These are phyloP conservation scores for Drosophila falleni DNA, from an alignment of 2,888 invertebrate species.

Conservation along the genomic window DNA sequence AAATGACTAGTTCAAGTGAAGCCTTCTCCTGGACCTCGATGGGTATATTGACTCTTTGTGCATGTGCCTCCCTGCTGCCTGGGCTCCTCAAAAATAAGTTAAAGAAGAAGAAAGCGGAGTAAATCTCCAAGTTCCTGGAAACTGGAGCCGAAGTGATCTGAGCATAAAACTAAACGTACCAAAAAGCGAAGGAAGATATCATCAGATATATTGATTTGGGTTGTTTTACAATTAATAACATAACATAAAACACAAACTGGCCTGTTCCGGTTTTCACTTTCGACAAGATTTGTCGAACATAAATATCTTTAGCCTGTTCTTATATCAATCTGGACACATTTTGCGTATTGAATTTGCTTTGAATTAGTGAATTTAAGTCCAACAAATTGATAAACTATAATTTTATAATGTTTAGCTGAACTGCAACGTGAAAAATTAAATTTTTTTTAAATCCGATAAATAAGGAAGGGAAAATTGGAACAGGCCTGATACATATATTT, in stretches of 20 bases:
- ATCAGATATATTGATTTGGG: conserved; percentile 14
- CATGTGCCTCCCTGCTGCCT: conserved; percentile 93
- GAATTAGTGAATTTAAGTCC: no score
- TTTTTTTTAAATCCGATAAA: no score
- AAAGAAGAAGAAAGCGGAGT: conserved; percentile 86
- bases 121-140: conserved; percentile 23
- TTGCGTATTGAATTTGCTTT: no score
- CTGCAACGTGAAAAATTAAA: no score
- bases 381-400: no score
- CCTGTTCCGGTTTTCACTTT: no score
- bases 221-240: conserved; percentile 24
- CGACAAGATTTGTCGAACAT: no score
- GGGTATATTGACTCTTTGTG: conserved; percentile 91
- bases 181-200: conserved; percentile 30
- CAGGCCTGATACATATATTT: conserved; percentile 19
- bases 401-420: no score
- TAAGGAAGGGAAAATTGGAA: no score
- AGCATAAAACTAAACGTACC: conserved; percentile 35
- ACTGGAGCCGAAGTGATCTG: not conserved
- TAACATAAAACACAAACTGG: not conserved
- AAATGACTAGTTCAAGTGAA: conserved; percentile 94
- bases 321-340: no score
- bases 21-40: conserved; percentile 96
- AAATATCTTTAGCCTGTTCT: no score
- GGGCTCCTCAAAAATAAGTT: conserved; percentile 93